Evolutionary conservation across 2,888 invertebrate genomes (phyloP).

Genomic region (Drosophila nigricruria): DNA sequence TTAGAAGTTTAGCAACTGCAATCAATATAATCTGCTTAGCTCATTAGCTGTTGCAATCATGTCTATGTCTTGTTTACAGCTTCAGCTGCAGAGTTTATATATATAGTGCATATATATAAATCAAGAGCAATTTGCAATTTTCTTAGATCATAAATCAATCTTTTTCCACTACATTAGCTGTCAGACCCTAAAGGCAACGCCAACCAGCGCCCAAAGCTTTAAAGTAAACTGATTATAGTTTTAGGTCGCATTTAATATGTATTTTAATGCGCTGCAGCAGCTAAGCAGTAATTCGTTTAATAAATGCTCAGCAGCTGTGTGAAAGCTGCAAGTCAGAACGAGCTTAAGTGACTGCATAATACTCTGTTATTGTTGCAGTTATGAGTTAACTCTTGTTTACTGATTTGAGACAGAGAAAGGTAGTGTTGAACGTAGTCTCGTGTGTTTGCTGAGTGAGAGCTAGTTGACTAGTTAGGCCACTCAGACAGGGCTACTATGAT

Average conservation of each 20-base stretch:
- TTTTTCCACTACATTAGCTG: constrained; percentile 26
- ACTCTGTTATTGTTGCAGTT: background rate
- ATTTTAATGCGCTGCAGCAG: constrained; percentile 53
- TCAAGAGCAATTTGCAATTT: constrained; percentile 1
- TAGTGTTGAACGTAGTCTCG: no score
- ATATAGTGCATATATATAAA: background rate
- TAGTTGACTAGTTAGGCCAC: no score
- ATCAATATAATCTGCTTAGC: constrained; percentile 1
- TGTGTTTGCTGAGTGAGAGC: no score
- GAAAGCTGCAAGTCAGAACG: background rate
- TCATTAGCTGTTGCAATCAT: constrained; percentile 4
- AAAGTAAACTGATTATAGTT: constrained; percentile 51
- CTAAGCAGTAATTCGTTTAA: constrained; percentile 48
- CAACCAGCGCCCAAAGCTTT: background rate
- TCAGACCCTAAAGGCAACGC: background rate
- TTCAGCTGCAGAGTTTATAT: background rate
- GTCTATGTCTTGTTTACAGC: background rate
- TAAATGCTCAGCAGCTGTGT: constrained; percentile 14
- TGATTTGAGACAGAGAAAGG: no score
- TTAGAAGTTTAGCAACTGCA: background rate
- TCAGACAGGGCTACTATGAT: no score
- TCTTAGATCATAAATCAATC: constrained; percentile 31
- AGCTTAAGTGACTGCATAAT: background rate
- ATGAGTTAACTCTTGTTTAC: no score
- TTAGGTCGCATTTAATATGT: constrained; percentile 57